Base-by-base conservation (phyloP, 2,797 vertebrate species). In the Eidolon dupreanum region DNA sequence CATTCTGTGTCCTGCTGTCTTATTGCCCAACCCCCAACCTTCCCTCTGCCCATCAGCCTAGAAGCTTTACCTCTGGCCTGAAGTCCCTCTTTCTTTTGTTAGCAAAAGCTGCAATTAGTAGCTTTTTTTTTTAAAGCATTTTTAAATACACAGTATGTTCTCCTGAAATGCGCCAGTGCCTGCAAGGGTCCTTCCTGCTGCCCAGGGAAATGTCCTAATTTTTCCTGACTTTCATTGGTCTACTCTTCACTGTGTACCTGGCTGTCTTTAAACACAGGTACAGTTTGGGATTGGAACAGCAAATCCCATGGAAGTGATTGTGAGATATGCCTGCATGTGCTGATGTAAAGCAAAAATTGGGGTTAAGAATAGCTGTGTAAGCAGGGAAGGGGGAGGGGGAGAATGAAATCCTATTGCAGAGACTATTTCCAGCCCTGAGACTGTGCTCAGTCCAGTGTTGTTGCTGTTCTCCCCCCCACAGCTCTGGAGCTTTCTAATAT, bases 11-110 rank as follows among this genome's bases (percentile, higher is more conserved):
- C 97, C 94, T 4, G 90, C 97, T 92, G 90, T 68, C 88, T 93
- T 28, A 7, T 10, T 26, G 77, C 88, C 92, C 57, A 53, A 22
- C 90, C 10, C 53, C 17, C 49, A 49, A 49, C 15, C 94, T 79
- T 83, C 88, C 90, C 70, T 78, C 68, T 75, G 70, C 61, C 70
- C 17, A 2, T 71, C 74, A 88, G 94, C 92, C 88, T 92, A 81
- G 88, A 88, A 97, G 88, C 92, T 68, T 88, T 93, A 63, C 75
- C 43, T 92, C 84, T 81, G 93, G 88, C 31, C n/a, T 3, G 31
- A 96, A 93, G 92, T 83, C 57, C 61, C 49, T 93, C 70, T 73
- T 43, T 65, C 93, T 97, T 97, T 97, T 97, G 94, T 97, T 95
- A 92, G 38, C 53, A 88, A 96, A 85, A 85, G 83, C 96, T 95